These are phyloP conservation scores for Brachyptera putata DNA, from an alignment of 2,888 invertebrate genomes.

Conservation along the genomic window DNA sequence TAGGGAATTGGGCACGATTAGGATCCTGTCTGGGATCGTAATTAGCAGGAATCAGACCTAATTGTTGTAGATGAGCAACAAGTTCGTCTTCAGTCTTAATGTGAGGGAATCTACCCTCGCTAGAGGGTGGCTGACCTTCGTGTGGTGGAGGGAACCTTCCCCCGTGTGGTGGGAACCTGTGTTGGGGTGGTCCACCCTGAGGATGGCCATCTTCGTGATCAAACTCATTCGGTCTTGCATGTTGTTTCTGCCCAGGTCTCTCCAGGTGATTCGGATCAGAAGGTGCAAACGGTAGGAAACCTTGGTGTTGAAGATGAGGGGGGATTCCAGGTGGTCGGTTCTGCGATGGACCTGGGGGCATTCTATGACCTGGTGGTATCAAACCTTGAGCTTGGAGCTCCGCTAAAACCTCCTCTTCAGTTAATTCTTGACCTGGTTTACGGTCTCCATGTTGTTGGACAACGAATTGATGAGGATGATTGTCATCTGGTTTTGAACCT, in stretches of 20 bases:
- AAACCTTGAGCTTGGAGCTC: slow-evolving; percentile 27
- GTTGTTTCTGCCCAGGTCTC: neutral
- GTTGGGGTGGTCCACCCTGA: neutral
- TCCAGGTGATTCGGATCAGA: neutral
- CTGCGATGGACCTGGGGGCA: neutral
- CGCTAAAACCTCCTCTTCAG: slow-evolving; percentile 23
- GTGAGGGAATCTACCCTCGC: neutral
- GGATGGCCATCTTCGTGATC: neutral
- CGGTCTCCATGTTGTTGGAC: neutral
- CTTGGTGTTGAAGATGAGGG: neutral
- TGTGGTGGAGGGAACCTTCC: neutral
- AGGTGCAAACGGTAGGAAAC: neutral
- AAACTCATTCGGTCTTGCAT: neutral
- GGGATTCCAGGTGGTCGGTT: neutral
- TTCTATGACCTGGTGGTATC: neutral
- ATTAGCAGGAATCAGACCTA: slow-evolving; percentile 38
- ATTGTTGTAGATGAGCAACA: slow-evolving; percentile 43
- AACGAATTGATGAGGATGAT: neutral
- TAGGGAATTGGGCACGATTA: slow-evolving; percentile 7
- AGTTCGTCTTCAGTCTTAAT: slow-evolving; percentile 38
- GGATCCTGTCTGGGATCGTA: slow-evolving; percentile 24
- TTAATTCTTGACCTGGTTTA: neutral
- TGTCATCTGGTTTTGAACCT: neutral
- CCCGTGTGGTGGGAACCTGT: neutral
- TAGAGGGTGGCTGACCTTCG: slow-evolving; percentile 30